Conservation (phyloP, 2,888 invertebrate species). For the Synanthedon andrenaeformis region DNA sequence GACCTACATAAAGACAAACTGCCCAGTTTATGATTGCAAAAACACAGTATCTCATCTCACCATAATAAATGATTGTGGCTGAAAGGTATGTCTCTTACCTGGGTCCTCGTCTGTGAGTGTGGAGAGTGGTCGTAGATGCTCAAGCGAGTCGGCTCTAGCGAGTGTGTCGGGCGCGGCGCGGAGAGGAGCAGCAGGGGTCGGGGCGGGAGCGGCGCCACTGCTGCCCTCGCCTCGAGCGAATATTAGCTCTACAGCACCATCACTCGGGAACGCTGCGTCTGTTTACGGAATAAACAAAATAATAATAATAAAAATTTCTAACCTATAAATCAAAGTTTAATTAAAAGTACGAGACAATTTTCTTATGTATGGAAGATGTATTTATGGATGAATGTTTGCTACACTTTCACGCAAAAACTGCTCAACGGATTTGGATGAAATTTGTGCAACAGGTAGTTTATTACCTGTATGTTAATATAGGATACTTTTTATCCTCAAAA, state of each 20-base stretch:
- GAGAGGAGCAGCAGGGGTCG: constrained; percentile 78
- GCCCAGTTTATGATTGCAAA: no score
- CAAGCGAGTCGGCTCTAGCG: constrained; percentile 83
- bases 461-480: no score
- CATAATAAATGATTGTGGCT: not conserved
- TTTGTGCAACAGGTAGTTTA: no score
- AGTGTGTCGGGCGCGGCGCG: constrained; percentile 79
- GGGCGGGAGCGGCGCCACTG: constrained; percentile 74
- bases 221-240: constrained; percentile 73
- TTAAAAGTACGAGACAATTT: no score
- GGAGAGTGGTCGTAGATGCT: constrained; percentile 64
- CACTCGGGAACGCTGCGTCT: constrained; percentile 86
- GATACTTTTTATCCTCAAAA: no score
- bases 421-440: no score
- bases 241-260: constrained; percentile 86
- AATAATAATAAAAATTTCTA: not conserved
- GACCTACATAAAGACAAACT: no score
- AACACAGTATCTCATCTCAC: no score
- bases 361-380: no score
- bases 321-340: no score
- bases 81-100: constrained; percentile 24
- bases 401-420: no score
- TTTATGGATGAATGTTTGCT: no score
- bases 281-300: constrained; percentile 9
- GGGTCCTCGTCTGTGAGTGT: constrained; percentile 57